phyloP scores from a whole-genome alignment of 2,113 vertebrate species.

The Onychorhynchus coronatus region DNA sequence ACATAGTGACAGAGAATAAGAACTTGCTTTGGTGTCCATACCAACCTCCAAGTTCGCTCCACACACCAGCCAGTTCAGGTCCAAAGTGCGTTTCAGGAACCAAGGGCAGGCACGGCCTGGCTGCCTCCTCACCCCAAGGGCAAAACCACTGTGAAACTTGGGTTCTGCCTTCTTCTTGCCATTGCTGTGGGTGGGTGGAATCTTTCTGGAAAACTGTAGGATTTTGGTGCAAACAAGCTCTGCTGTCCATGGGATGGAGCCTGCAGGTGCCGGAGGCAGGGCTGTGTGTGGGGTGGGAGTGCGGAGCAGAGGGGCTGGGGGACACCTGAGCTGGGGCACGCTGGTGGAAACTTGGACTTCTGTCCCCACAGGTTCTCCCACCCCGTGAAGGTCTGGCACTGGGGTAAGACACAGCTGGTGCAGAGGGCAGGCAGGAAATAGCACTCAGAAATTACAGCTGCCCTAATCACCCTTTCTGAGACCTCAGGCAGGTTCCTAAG shows the following conservation, averaged over 20 bases:
- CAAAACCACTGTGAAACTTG: neutral
- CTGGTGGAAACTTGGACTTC: neutral
- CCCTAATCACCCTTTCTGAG: neutral
- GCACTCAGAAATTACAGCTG: neutral
- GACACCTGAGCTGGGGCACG: too few species aligned
- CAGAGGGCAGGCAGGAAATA: neutral
- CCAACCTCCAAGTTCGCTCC: neutral
- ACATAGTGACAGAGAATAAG: neutral
- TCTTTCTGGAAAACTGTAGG: neutral
- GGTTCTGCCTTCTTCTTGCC: neutral
- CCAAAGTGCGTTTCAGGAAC: neutral
- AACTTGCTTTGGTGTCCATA: neutral
- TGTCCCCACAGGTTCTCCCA: neutral
- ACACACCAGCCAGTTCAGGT: neutral
- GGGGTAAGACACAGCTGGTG: neutral
- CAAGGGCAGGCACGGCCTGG: accelerated
- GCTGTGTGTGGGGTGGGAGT: neutral
- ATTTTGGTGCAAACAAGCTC: neutral
- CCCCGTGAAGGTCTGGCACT: neutral
- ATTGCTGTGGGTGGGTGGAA: neutral
- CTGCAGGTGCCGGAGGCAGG: neutral
- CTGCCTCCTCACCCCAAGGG: neutral
- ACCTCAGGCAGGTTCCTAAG: neutral
- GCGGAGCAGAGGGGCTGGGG: neutral
- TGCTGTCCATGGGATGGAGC: neutral